phyloP scores from a whole-genome alignment of 2,888 invertebrate species.

The Macrophya annulata region DNA sequence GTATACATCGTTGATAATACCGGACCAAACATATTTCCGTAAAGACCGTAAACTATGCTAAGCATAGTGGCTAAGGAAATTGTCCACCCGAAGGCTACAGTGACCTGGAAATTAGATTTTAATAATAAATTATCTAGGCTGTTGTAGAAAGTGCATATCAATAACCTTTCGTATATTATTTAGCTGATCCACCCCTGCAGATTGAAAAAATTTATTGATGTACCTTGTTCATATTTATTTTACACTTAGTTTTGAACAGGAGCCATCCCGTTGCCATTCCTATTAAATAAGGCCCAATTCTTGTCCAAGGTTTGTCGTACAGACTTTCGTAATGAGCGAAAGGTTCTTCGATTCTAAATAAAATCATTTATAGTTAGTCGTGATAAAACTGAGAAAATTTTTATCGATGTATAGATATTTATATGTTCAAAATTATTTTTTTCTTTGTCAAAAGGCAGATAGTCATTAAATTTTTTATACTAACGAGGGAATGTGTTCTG shows the following conservation, averaged over 20 bases:
- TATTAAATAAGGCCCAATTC: conserved; percentile 76
- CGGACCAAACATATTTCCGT: conserved; percentile 70
- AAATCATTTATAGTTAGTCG: conserved; percentile 2
- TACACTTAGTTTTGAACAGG: conserved; percentile 70
- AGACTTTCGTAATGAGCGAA: conserved; percentile 71
- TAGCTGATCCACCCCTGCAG: not conserved
- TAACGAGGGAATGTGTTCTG: conserved; percentile 73
- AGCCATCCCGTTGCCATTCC: conserved; percentile 75
- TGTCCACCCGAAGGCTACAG: conserved; percentile 70
- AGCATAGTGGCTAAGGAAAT: conserved; percentile 70
- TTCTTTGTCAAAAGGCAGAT: conserved; percentile 23
- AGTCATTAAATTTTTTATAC: conserved; percentile 56
- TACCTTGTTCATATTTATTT: conserved; percentile 69
- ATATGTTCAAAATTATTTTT: not conserved
- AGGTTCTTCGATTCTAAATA: conserved; percentile 69
- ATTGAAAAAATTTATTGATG: not conserved
- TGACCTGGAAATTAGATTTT: conserved; percentile 62
- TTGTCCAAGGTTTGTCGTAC: conserved; percentile 77
- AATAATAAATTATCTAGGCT: not conserved
- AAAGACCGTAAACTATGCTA: conserved; percentile 75
- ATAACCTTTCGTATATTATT: not conserved
- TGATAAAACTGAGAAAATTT: not conserved
- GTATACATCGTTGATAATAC: conserved; percentile 75
- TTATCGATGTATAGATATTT: not conserved
- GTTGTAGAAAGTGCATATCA: not conserved